phyloP scores from a whole-genome alignment of 2,888 invertebrate species.

The Sabellastarte sp. region DNA sequence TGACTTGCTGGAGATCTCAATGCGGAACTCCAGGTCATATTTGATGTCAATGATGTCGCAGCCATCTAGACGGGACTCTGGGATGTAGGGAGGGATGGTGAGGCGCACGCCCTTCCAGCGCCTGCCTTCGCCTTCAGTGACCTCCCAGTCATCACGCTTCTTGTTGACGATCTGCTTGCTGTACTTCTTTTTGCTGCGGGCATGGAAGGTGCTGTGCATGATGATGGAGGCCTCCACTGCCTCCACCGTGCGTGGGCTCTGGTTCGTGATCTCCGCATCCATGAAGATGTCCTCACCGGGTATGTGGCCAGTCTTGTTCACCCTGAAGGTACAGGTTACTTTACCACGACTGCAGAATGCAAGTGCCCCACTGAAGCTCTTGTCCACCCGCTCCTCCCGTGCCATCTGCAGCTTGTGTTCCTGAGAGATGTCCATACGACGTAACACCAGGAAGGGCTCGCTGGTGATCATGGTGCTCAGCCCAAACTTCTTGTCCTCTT shows the following conservation, averaged over 20 bases:
- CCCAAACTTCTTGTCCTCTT: conserved; percentile 42
- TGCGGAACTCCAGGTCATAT: conserved; percentile 52
- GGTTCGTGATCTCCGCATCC: conserved; percentile 51
- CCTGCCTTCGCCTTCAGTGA: conserved; percentile 49
- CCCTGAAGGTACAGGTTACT: conserved; percentile 28
- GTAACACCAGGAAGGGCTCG: conserved; percentile 54
- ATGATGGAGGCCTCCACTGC: conserved; percentile 38
- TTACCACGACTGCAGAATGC: conserved; percentile 48
- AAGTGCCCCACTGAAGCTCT: conserved; percentile 38
- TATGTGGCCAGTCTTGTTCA: conserved; percentile 47
- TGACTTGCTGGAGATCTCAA: conserved; percentile 47
- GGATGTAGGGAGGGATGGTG: conserved; percentile 55
- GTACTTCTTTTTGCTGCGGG: conserved; percentile 38
- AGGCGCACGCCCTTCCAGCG: conserved; percentile 53
- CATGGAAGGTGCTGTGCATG: conserved; percentile 51
- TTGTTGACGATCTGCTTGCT: conserved; percentile 48
- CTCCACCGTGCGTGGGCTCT: conserved; percentile 36
- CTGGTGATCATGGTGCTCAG: conserved; percentile 51
- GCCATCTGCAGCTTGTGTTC: conserved; percentile 23
- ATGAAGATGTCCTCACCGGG: conserved; percentile 56
- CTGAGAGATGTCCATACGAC: conserved; percentile 23
- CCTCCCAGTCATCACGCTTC: conserved; percentile 52
- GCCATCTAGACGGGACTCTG: conserved; percentile 51
- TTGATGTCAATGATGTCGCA: conserved; percentile 57
- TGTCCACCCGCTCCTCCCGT: conserved; percentile 23